Evolutionary conservation across 2,888 invertebrate species (phyloP).

Genomic region (Pseudoips prasinana): DNA sequence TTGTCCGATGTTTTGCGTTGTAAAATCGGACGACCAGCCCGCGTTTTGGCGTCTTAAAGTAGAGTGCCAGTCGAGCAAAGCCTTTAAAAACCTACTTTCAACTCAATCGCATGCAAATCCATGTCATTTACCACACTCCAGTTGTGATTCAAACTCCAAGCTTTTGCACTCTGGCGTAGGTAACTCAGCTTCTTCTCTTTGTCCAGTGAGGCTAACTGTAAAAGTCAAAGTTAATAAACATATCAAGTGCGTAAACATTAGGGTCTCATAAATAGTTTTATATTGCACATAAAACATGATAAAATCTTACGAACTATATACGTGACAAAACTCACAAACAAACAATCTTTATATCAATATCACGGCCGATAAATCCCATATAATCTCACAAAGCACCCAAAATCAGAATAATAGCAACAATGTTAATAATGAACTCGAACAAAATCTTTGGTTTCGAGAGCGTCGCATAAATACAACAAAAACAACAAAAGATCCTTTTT

Average conservation of each 20-base stretch:
- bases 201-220: too few species aligned
- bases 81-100: too few species aligned
- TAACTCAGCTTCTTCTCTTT: too few species aligned
- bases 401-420: conserved; percentile 18
- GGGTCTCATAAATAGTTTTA: not conserved
- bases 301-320: not conserved
- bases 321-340: conserved; percentile 1
- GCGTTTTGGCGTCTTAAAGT: too few species aligned
- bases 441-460: conserved; percentile 30
- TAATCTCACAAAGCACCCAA: conserved; percentile 8
- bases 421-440: conserved; percentile 31
- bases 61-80: too few species aligned
- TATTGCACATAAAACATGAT: not conserved
- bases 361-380: conserved; percentile 17
- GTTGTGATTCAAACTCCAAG: too few species aligned
- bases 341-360: conserved; percentile 1
- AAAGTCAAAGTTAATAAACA: not conserved
- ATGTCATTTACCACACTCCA: too few species aligned
- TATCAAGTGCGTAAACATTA: too few species aligned
- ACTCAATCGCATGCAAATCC: too few species aligned
- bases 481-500: conserved; percentile 43
- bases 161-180: too few species aligned
- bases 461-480: conserved; percentile 36
- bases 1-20: too few species aligned
- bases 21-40: too few species aligned